phyloP scores from a whole-genome alignment of 2,797 vertebrate genomes.

The Linurgus olivaceus region DNA sequence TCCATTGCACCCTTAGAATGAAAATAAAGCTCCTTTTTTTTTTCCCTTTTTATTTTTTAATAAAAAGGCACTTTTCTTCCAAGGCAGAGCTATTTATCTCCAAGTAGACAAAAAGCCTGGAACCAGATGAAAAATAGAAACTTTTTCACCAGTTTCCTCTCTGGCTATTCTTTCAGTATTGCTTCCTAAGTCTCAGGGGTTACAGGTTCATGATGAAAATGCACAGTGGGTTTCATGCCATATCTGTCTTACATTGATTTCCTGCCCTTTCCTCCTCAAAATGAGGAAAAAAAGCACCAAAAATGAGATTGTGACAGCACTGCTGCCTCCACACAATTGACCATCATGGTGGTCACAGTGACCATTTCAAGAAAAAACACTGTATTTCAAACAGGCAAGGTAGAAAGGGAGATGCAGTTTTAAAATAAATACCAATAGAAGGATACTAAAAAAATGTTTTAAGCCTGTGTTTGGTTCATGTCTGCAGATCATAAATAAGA shows the following conservation, averaged over 20 bases:
- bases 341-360: not conserved
- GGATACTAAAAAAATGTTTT: not conserved
- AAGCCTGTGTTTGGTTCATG: not conserved
- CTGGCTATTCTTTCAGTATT: not conserved
- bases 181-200: constrained; percentile 23
- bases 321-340: not conserved
- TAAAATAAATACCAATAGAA: not conserved
- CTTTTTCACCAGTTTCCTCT: not conserved
- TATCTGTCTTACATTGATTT: constrained; percentile 44
- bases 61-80: not conserved
- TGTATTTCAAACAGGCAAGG: not conserved
- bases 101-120: not conserved
- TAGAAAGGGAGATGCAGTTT: not conserved
- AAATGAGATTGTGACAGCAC: not conserved
- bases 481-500: not conserved
- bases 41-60: not conserved
- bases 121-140: constrained; percentile 21
- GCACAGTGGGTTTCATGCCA: not conserved
- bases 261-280: not conserved
- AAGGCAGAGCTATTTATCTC: not conserved
- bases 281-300: not conserved
- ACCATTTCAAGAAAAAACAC: not conserved
- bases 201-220: not conserved
- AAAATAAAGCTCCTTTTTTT: constrained; percentile 10
- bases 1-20: constrained; percentile 1